Percentiles rank a stretch among this genome's conserved stretches.
Evolutionary conservation across 2,113 vertebrate species (phyloP).

Genomic region (Eudyptes chrysolophus): DNA sequence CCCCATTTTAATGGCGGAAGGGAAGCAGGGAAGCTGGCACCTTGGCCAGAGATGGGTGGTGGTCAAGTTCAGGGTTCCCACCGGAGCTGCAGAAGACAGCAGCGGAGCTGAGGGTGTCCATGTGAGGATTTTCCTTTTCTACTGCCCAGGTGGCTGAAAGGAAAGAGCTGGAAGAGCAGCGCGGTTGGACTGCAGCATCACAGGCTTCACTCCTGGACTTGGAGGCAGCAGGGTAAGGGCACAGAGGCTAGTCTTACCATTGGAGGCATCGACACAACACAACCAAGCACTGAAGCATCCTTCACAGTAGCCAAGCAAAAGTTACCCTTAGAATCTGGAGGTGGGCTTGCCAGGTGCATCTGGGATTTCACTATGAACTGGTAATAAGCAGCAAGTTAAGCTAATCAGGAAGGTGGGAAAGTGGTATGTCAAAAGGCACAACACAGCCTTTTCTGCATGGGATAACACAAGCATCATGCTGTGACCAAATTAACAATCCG

Average conservation of each 20-base stretch:
- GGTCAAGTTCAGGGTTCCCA: background rate
- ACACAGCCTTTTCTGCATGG: background rate
- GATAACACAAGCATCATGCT: background rate
- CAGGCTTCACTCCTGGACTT: background rate
- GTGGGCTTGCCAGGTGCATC: background rate
- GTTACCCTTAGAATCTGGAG: background rate
- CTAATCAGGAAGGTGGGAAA: background rate
- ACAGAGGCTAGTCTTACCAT: rapidly evolving
- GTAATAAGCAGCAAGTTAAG: background rate
- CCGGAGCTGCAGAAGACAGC: background rate
- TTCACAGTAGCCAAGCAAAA: background rate
- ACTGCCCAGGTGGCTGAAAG: background rate
- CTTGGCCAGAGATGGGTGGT: background rate
- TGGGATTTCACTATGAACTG: background rate
- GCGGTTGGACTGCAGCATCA: rapidly evolving
- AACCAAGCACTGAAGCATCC: background rate
- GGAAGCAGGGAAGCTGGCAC: background rate
- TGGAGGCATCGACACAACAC: background rate
- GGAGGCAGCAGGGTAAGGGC: background rate
- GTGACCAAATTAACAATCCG: background rate
- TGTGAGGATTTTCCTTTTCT: background rate
- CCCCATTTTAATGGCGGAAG: rapidly evolving
- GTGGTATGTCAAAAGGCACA: background rate
- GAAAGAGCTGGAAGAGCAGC: background rate
- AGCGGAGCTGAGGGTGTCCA: rapidly evolving